Percentiles rank a stretch among this genome's conserved stretches.
phyloP scores from a whole-genome alignment of 2,797 vertebrate species.

The Siniperca undulata region DNA sequence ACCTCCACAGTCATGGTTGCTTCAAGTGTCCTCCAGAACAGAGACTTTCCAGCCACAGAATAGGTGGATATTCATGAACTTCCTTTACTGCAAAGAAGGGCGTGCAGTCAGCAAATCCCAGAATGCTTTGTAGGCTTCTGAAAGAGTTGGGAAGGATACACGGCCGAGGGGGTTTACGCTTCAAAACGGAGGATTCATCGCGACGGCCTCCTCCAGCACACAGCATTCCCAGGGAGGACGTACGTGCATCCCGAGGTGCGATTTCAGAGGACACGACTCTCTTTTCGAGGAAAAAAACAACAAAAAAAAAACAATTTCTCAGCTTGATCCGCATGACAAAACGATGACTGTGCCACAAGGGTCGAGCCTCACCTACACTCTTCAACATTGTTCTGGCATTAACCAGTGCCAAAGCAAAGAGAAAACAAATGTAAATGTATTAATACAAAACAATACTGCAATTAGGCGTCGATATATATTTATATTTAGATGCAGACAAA shows the following conservation, averaged over 20 bases:
- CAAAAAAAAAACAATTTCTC: conserved; percentile 18
- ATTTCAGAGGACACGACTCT: conserved; percentile 46
- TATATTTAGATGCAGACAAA: conserved; percentile 83
- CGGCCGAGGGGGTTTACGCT: not conserved
- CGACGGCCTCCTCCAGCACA: conserved; percentile 55
- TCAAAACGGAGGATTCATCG: conserved; percentile 41
- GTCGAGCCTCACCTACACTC: conserved; percentile 49
- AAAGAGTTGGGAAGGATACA: conserved; percentile 6
- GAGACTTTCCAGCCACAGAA: conserved; percentile 13
- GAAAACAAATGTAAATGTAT: conserved; percentile 72
- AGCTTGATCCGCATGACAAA: conserved; percentile 38
- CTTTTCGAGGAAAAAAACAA: conserved; percentile 29
- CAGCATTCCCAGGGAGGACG: conserved; percentile 56
- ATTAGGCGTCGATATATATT: conserved; percentile 84
- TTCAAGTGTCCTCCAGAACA: conserved; percentile 26
- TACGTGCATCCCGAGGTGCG: not conserved
- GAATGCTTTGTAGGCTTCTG: conserved; percentile 35
- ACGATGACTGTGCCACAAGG: conserved; percentile 65
- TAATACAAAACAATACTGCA: conserved; percentile 75
- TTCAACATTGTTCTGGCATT: conserved; percentile 70
- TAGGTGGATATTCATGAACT: conserved; percentile 9
- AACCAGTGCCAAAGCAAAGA: conserved; percentile 77
- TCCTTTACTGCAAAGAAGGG: conserved; percentile 10
- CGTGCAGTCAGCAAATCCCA: conserved; percentile 8
- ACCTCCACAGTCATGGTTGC: conserved; percentile 40